Conservation (phyloP, 23 tunicate species). For the Halocynthia aurantium region DNA sequence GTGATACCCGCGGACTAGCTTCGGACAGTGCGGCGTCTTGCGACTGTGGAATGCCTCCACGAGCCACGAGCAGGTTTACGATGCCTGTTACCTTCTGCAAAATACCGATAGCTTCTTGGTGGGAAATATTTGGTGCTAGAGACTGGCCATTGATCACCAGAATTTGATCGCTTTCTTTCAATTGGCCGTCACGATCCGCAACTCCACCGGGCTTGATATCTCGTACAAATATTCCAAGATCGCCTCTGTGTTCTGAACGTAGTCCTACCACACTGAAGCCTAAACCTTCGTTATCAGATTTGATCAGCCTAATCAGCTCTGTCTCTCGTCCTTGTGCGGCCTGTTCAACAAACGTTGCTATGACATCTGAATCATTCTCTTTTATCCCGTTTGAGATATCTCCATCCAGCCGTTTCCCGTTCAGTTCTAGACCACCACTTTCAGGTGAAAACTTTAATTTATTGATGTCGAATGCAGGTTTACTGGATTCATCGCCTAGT, state of each 20-base stretch:
- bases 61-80: constrained; percentile 68
- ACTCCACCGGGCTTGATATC: constrained; percentile 88
- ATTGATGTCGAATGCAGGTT: constrained; percentile 51
- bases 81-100: constrained; percentile 63
- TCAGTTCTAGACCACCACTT: constrained; percentile 54
- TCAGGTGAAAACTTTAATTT: constrained; percentile 66
- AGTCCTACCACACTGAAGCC: constrained; percentile 98
- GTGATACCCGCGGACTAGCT: constrained; percentile 41
- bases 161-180: constrained; percentile 92
- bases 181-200: constrained; percentile 78
- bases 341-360: constrained; percentile 65
- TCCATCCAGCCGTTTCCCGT: constrained; percentile 37
- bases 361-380: constrained; percentile 5
- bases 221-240: constrained; percentile 82
- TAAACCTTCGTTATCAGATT: constrained; percentile 63
- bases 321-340: constrained; percentile 83
- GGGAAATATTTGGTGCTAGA: constrained; percentile 74
- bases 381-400: background rate
- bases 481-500: constrained; percentile 52
- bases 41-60: constrained; percentile 80
- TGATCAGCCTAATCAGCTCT: constrained; percentile 64
- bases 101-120: constrained; percentile 75
- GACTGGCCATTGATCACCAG: constrained; percentile 81
- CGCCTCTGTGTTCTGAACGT: constrained; percentile 84
- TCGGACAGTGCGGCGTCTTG: constrained; percentile 15